Percentiles rank a stretch among this genome's conserved stretches.
phyloP scores from a whole-genome alignment of 2,888 invertebrate species.

The Entomobrya proxima region DNA sequence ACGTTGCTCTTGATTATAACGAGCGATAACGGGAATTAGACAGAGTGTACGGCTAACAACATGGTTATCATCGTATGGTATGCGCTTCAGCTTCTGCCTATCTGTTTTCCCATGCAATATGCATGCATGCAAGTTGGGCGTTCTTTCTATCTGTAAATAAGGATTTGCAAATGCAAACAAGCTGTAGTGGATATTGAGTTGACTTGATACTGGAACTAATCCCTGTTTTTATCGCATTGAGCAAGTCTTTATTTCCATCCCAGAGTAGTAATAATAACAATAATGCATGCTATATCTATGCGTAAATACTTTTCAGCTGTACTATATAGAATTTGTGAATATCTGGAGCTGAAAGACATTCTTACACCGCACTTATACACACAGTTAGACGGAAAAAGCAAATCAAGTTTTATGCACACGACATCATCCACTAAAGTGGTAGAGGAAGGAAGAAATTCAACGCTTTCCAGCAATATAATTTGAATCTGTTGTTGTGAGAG shows the following conservation, averaged over 20 bases:
- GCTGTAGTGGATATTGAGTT: background rate
- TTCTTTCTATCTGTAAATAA: background rate
- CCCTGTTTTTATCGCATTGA: slow-evolving; percentile 56
- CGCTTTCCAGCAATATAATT: slow-evolving; percentile 44
- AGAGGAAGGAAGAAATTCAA: slow-evolving; percentile 45
- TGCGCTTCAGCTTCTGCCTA: too few species aligned
- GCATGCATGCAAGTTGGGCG: slow-evolving; percentile 7
- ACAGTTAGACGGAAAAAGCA: slow-evolving; percentile 12
- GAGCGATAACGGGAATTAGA: slow-evolving; percentile 29
- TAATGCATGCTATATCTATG: background rate
- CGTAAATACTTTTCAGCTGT: background rate
- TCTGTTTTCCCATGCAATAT: background rate
- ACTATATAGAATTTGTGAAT: too few species aligned
- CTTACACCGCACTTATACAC: too few species aligned
- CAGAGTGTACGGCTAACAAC: background rate
- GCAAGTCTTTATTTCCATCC: slow-evolving; percentile 64
- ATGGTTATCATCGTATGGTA: background rate
- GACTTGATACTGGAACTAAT: slow-evolving; percentile 54
- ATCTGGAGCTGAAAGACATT: too few species aligned
- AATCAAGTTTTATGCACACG: slow-evolving; percentile 52
- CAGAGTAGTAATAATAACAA: slow-evolving; percentile 50
- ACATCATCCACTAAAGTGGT: slow-evolving; percentile 34
- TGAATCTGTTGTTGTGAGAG: slow-evolving; percentile 36
- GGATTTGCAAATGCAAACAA: slow-evolving; percentile 23
- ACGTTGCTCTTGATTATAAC: background rate